Percentiles rank a stretch among this genome's conserved stretches.
phyloP scores from a whole-genome alignment of 2,888 invertebrate genomes.

The Cremastinae sp. region DNA sequence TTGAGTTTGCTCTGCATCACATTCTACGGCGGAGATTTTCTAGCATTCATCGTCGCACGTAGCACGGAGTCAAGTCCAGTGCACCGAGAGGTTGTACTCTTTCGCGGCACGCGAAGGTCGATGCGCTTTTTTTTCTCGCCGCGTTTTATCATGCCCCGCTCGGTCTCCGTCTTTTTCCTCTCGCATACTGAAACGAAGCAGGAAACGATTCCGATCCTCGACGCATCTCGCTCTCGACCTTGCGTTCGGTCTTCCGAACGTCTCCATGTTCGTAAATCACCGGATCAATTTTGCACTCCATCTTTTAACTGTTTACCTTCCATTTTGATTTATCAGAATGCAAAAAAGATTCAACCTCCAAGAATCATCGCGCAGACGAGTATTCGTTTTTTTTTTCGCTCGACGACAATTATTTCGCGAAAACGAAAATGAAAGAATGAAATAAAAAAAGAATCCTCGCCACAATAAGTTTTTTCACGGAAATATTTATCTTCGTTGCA shows the following conservation, averaged over 20 bases:
- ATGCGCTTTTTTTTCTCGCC: conserved; percentile 70
- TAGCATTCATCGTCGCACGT: conserved; percentile 2
- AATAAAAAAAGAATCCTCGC: too few relatives aligned
- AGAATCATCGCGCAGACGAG: background rate
- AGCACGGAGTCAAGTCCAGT: conserved; percentile 36
- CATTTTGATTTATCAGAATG: background rate
- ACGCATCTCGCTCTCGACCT: conserved; percentile 51
- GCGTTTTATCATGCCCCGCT: conserved; percentile 57
- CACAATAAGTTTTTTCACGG: too few relatives aligned
- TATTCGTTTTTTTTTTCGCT: background rate
- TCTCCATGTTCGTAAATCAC: conserved; percentile 7
- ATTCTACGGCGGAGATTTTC: conserved; percentile 12
- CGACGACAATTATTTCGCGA: conserved; percentile 2
- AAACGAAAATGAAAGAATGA: too few relatives aligned
- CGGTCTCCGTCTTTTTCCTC: conserved; percentile 45
- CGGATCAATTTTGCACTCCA: conserved; percentile 10
- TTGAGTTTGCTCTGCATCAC: conserved; percentile 38
- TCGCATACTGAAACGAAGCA: conserved; percentile 56
- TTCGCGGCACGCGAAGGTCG: conserved; percentile 76
- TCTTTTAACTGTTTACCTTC: background rate
- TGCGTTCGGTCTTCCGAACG: conserved; percentile 24
- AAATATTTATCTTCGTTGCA: background rate
- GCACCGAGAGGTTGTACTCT: conserved; percentile 68
- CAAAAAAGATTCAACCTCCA: background rate
- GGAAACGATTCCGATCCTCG: conserved; percentile 66